phyloP scores from a whole-genome alignment of 2,888 invertebrate genomes.

The Dione vanillae region DNA sequence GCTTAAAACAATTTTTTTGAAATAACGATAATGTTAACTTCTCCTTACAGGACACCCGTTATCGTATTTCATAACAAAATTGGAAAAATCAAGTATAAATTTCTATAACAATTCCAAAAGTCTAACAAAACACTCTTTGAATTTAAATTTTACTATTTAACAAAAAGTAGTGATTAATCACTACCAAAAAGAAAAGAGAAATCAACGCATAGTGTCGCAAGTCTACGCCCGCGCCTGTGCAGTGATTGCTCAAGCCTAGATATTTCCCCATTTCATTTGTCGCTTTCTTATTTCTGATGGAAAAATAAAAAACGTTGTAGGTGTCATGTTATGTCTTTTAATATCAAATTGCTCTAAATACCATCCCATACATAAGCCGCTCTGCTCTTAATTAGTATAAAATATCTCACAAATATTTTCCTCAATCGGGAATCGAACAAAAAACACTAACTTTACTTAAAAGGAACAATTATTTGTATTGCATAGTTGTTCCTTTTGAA shows the following conservation, averaged over 20 bases:
- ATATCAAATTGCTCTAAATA: conserved; percentile 8
- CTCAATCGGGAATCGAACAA: conserved; percentile 11
- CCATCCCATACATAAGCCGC: neutral
- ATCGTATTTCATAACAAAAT: too few relatives aligned
- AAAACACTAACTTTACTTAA: neutral
- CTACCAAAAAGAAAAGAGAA: neutral
- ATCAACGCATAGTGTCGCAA: neutral
- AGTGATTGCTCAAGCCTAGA: conserved; percentile 15
- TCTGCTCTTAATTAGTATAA: conserved; percentile 3
- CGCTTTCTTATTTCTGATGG: conserved; percentile 31
- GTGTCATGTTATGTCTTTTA: conserved; percentile 21
- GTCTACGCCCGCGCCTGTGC: conserved; percentile 4
- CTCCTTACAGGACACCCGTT: too few relatives aligned
- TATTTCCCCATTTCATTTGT: conserved; percentile 15
- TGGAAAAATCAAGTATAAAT: too few relatives aligned
- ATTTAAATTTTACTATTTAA: neutral
- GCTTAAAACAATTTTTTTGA: too few relatives aligned
- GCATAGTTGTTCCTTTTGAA: neutral
- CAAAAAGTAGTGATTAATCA: neutral
- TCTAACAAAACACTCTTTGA: neutral
- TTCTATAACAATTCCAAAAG: too few relatives aligned
- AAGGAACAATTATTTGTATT: neutral
- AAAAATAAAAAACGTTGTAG: conserved; percentile 15
- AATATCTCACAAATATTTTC: conserved; percentile 3
- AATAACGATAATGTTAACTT: too few relatives aligned